These are phyloP conservation scores for Poeciliopsis gracilis DNA, from an alignment of 2,797 vertebrate species.

Conservation along the genomic window DNA sequence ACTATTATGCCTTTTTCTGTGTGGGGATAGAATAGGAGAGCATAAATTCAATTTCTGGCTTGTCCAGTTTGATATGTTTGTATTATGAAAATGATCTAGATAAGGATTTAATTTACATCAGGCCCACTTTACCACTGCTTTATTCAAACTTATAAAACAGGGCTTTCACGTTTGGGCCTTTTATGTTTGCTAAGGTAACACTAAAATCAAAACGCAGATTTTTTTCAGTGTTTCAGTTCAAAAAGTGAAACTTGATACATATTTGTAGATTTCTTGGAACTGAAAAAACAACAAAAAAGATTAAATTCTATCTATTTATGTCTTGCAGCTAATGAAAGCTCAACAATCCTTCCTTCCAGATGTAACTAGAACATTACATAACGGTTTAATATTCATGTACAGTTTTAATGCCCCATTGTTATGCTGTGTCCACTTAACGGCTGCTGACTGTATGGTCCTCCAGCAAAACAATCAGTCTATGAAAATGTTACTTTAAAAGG, in stretches of 20 bases:
- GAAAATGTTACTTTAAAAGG: too few species aligned
- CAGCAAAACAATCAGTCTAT: not conserved
- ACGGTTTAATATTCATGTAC: not conserved
- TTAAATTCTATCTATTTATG: not conserved
- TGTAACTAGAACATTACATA: not conserved
- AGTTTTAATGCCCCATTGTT: not conserved
- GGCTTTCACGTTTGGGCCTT: not conserved
- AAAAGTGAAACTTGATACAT: not conserved
- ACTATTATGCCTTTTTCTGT: not conserved
- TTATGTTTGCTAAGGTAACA: not conserved
- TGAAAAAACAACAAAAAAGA: too few species aligned
- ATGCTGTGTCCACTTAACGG: not conserved
- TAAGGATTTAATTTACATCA: not conserved
- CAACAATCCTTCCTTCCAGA: not conserved
- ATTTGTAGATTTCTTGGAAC: not conserved
- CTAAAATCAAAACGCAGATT: not conserved
- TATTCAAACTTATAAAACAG: not conserved
- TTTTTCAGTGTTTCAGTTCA: not conserved
- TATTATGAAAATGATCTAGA: not conserved
- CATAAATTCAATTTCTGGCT: not conserved
- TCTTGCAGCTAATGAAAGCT: not conserved
- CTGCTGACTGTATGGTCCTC: not conserved
- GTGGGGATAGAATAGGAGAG: not conserved
- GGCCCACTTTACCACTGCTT: not conserved
- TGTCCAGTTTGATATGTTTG: not conserved